These are phyloP conservation scores for Chloromyia formosa DNA, from an alignment of 2,888 invertebrate genomes.

Conservation along the genomic window DNA sequence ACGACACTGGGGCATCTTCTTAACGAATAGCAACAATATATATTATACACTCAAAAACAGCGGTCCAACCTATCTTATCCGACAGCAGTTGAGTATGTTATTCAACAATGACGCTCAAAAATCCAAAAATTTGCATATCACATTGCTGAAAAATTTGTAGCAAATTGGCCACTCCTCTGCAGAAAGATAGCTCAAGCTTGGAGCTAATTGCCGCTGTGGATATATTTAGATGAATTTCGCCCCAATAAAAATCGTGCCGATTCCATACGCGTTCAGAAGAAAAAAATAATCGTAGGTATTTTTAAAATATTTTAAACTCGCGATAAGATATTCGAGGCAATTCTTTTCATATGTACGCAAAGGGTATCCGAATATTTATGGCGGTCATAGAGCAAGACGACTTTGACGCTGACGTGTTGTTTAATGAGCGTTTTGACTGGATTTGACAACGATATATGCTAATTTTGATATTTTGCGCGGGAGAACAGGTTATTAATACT, in stretches of 20 bases:
- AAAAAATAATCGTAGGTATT: conserved; percentile 18
- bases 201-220: conserved; percentile 25
- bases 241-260: conserved; percentile 1
- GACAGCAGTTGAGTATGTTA: no score
- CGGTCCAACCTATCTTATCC: no score
- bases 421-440: no score
- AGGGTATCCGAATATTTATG: no score
- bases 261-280: neutral
- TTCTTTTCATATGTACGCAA: conserved; percentile 11
- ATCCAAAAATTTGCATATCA: conserved; percentile 38
- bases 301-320: conserved; percentile 40
- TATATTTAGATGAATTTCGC: conserved; percentile 19
- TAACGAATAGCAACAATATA: no score
- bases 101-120: conserved; percentile 2
- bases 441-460: no score
- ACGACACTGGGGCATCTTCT: no score
- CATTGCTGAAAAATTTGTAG: conserved; percentile 28
- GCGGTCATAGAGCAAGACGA: no score
- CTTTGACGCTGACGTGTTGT: no score
- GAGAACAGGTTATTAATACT: no score
- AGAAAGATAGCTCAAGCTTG: neutral
- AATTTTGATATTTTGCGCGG: no score
- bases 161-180: conserved; percentile 26
- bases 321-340: conserved; percentile 33
- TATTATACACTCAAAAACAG: no score